These are phyloP conservation scores for Oncorhynchus nerka DNA, from an alignment of 2,113 vertebrate species.

Conservation along the genomic window DNA sequence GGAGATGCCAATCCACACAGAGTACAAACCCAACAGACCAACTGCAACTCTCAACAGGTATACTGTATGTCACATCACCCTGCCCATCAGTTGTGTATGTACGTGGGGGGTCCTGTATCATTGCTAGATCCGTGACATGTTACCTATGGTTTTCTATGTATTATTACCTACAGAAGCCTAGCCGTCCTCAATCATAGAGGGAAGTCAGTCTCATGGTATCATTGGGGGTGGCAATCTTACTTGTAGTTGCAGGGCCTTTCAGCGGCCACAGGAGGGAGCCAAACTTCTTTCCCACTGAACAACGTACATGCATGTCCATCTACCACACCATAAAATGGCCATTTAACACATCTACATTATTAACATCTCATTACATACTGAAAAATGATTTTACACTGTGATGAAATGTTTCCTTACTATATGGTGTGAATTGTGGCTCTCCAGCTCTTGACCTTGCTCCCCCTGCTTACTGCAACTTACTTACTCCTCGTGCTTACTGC, in stretches of 20 bases:
- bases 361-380: background rate
- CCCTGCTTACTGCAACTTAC: background rate
- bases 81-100: background rate
- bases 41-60: background rate
- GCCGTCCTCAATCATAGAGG: background rate
- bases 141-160: background rate
- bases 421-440: conserved; percentile 10
- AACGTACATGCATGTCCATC: background rate
- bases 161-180: background rate
- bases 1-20: conserved; percentile 63
- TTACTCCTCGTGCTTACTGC: background rate
- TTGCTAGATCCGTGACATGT: too few relatives aligned
- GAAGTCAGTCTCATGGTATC: background rate
- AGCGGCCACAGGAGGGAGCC: conserved; percentile 62
- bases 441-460: conserved; percentile 32
- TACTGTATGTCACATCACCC: conserved; percentile 32
- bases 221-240: background rate
- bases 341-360: background rate
- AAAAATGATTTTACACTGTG: too few relatives aligned
- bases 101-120: too few relatives aligned
- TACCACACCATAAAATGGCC: background rate
- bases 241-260: conserved; percentile 8
- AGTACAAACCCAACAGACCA: background rate
- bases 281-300: background rate
- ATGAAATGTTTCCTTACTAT: background rate